Percentiles rank a stretch among this genome's conserved stretches.
phyloP scores from a whole-genome alignment of 2,797 vertebrate species.

The Muscicapa comitata region DNA sequence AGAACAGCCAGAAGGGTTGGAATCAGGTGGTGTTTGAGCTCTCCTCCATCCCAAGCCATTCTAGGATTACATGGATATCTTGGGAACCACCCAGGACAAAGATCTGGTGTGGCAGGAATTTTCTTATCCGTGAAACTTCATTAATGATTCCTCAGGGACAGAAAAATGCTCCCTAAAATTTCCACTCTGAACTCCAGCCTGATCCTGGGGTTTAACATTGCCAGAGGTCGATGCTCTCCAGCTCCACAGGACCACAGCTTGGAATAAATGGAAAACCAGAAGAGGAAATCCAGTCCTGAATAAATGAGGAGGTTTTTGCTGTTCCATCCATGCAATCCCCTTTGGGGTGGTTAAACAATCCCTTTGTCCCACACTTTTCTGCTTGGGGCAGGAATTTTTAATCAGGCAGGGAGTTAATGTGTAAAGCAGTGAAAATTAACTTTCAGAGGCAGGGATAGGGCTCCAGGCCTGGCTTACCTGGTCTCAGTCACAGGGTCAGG shows the following conservation, averaged over 20 bases:
- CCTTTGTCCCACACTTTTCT: neutral
- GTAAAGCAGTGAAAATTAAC: neutral
- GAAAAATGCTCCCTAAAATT: neutral
- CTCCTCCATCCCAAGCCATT: neutral
- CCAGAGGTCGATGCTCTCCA: neutral
- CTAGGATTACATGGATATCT: neutral
- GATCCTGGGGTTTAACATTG: neutral
- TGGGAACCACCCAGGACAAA: neutral
- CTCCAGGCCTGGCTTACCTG: neutral
- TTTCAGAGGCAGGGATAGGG: neutral
- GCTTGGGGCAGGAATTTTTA: neutral
- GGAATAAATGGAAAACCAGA: neutral
- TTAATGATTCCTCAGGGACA: neutral
- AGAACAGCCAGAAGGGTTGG: fast-evolving
- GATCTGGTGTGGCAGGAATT: neutral
- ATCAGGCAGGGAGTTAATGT: neutral
- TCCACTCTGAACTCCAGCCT: neutral
- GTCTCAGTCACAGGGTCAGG: fast-evolving
- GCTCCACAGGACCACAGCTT: fast-evolving
- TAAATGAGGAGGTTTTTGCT: neutral
- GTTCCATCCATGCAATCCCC: neutral
- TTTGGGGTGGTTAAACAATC: neutral
- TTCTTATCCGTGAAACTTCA: fast-evolving
- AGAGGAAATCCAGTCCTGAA: neutral
- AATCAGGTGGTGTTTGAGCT: fast-evolving